Base-by-base conservation (phyloP, 2,797 vertebrate genomes). In the Novumbra hubbsi region DNA sequence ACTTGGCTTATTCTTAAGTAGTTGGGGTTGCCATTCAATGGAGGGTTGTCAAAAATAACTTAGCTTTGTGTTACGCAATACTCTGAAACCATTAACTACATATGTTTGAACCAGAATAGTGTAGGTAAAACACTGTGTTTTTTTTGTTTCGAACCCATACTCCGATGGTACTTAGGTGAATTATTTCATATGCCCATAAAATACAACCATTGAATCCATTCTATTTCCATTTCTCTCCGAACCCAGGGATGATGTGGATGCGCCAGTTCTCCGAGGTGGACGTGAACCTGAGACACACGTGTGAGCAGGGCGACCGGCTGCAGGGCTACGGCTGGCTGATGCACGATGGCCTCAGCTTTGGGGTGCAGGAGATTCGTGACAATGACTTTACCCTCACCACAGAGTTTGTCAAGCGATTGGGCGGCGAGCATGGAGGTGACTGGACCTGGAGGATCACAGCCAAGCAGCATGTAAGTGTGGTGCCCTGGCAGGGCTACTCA, bases 371-470 rank as follows among this genome's bases (percentile, higher is more conserved):
- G 88, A 94, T 99, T 76, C 87, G 82, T 0, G 97, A 99, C 57
- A 88, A 83, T 0, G 92, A 93, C 16, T 91, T 98, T 84, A 80
- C 83, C 15, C 88, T 99, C 15, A 95, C 92, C 30, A 98, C 97
- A 0, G 95, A 98, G 86, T 96, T 97, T 66, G 95, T 97, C 57
- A 99, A 98, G 85, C 90, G 94, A 15, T 85, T 88, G 2, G 96
- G 97, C 19, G 98, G 98, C 2, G 78, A 87, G 5, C 96, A 98
- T 0, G 98, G 98, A 5, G 98, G 98, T 28, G 97, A 99, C 77
- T 99, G 97, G 98, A 98, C 95, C 38, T 99, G 97, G 97, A 94
- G 97, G 81, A 84, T 99, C 82, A 96, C 94, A 0, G 96, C 92
- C 21, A 93, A 93, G 78, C 91, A 91, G 68, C 94, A 96, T 84